Percentiles rank a stretch among this genome's conserved stretches.
These are phyloP conservation scores for Priocnemis perturbator DNA, from an alignment of 2,888 invertebrate genomes.

Conservation along the genomic window DNA sequence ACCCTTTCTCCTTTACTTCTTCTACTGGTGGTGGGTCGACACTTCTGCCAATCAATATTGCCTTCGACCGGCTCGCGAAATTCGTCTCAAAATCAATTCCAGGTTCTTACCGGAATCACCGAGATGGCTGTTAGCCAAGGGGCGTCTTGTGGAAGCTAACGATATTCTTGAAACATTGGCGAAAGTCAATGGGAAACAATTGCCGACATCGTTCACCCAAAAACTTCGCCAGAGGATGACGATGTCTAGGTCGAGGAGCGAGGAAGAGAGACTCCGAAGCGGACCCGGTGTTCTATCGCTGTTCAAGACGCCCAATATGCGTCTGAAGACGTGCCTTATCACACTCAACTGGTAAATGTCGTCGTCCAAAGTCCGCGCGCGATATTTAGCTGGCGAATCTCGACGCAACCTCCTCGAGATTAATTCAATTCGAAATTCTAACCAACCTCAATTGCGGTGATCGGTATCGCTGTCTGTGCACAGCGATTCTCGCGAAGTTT, in stretches of 20 bases:
- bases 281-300: slow-evolving; percentile 80
- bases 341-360: slow-evolving; percentile 86
- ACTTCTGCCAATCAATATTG: not conserved
- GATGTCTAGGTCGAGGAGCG: slow-evolving; percentile 78
- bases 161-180: slow-evolving; percentile 87
- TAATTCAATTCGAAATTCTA: too few relatives aligned
- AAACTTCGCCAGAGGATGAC: slow-evolving; percentile 85
- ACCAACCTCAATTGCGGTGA: too few relatives aligned
- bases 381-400: not conserved
- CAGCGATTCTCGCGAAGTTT: too few relatives aligned
- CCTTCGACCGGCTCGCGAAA: not conserved
- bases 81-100: not conserved
- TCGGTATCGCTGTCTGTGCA: too few relatives aligned
- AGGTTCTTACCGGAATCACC: slow-evolving; percentile 92
- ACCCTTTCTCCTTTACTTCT: slow-evolving; percentile 89
- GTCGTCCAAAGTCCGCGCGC: not conserved
- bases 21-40: slow-evolving; percentile 83
- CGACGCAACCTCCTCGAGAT: too few relatives aligned
- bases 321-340: slow-evolving; percentile 89
- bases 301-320: slow-evolving; percentile 91
- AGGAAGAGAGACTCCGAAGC: slow-evolving; percentile 72
- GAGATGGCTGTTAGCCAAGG: slow-evolving; percentile 91
- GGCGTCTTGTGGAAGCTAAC: slow-evolving; percentile 88
- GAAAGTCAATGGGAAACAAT: slow-evolving; percentile 84
- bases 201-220: slow-evolving; percentile 84